Percentiles rank a stretch among this genome's conserved stretches.
These are phyloP conservation scores for Drosophila tristis DNA, from an alignment of 1,140 invertebrate species.

Conservation along the genomic window DNA sequence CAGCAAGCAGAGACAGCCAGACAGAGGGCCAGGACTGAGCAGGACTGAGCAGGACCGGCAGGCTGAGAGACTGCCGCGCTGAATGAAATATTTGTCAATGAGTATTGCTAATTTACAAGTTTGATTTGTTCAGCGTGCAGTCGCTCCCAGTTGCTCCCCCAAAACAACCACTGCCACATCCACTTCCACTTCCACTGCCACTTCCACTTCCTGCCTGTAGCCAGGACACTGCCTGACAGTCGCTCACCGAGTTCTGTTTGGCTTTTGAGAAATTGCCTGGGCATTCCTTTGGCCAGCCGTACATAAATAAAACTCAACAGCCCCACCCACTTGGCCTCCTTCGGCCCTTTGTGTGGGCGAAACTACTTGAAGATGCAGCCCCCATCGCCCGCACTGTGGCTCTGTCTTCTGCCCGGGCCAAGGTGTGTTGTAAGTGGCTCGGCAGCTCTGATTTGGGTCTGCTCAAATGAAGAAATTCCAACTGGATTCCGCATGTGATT, in stretches of 20 bases:
- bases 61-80: slow-evolving; percentile 41
- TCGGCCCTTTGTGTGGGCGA: background rate
- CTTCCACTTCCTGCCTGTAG: slow-evolving; percentile 5
- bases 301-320: slow-evolving; percentile 71
- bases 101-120: slow-evolving; percentile 84
- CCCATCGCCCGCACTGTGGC: background rate
- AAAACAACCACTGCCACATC: background rate
- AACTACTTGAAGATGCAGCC: slow-evolving; percentile 11
- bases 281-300: slow-evolving; percentile 76
- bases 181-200: slow-evolving; percentile 23
- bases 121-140: slow-evolving; percentile 71
- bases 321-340: slow-evolving; percentile 31
- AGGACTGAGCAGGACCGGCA: slow-evolving; percentile 10
- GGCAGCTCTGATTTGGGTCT: slow-evolving; percentile 6
- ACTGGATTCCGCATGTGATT: slow-evolving; percentile 28
- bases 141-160: slow-evolving; percentile 4
- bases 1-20: slow-evolving; percentile 10
- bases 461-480: slow-evolving; percentile 39
- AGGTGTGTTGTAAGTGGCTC: slow-evolving; percentile 13
- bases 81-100: slow-evolving; percentile 83
- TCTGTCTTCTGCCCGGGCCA: background rate
- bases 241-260: slow-evolving; percentile 17
- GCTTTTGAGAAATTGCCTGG: slow-evolving; percentile 64
- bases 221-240: slow-evolving; percentile 21
- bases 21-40: background rate